These are phyloP conservation scores for Archips xylosteana DNA, from an alignment of 2,888 invertebrate species.

Conservation along the genomic window DNA sequence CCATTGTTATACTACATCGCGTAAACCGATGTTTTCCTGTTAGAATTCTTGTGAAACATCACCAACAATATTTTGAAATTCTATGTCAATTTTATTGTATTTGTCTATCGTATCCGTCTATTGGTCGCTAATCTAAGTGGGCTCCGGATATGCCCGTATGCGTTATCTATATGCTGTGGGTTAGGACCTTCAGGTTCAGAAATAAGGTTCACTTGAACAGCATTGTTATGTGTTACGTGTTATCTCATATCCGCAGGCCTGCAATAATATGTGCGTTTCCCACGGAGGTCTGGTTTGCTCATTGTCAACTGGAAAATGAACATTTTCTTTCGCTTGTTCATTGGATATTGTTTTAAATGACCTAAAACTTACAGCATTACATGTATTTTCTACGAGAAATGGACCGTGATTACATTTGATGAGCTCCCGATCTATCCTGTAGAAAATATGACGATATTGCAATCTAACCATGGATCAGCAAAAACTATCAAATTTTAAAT, in stretches of 20 bases:
- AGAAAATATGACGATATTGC: no score
- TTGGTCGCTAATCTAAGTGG: conserved; percentile 70
- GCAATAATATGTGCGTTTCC: conserved; percentile 73
- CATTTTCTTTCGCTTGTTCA: conserved; percentile 25
- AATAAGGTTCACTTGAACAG: conserved; percentile 24
- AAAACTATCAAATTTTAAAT: no score
- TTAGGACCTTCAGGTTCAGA: conserved; percentile 12
- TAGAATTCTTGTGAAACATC: conserved; percentile 8
- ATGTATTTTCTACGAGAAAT: no score
- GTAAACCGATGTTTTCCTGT: conserved; percentile 4
- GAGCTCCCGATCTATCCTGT: no score
- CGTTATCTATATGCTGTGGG: conserved; percentile 50
- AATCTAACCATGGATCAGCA: no score
- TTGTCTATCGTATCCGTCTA: conserved; percentile 64
- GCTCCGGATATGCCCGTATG: conserved; percentile 63
- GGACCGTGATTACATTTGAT: no score
- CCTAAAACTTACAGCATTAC: no score
- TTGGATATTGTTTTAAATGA: background rate
- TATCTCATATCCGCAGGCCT: conserved; percentile 76
- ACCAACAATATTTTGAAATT: conserved; percentile 27
- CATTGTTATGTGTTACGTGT: conserved; percentile 33
- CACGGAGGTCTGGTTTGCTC: conserved; percentile 65
- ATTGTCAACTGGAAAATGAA: conserved; percentile 49
- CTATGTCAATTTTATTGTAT: conserved; percentile 38
- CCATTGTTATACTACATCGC: conserved; percentile 5